Conservation (phyloP, 1,140 invertebrate genomes). For the Nasonia vitripennis region DNA sequence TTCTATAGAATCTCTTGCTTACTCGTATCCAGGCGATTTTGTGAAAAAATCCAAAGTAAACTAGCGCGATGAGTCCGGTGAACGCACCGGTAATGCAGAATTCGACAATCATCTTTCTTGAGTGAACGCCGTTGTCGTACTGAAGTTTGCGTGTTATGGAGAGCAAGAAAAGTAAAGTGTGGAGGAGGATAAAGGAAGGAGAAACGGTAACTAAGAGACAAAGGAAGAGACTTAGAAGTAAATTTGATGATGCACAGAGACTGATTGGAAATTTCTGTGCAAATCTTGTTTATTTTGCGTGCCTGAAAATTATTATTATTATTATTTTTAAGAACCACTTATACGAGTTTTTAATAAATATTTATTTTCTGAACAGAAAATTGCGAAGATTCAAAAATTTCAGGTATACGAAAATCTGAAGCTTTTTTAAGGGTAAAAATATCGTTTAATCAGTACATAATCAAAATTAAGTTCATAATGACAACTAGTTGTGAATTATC, state of each 20-base stretch:
- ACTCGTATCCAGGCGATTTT: constrained; percentile 69
- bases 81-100: constrained; percentile 20
- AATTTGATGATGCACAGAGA: constrained; percentile 4
- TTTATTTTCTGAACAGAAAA: too few species aligned
- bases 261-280: not conserved
- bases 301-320: too few species aligned
- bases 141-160: constrained; percentile 37
- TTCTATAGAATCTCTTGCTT: constrained; percentile 53
- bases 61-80: constrained; percentile 24
- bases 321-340: too few species aligned
- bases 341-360: too few species aligned
- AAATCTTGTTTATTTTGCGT: not conserved
- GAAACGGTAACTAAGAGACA: constrained; percentile 47
- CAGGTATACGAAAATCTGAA: too few species aligned
- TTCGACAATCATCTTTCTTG: constrained; percentile 48
- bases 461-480: too few species aligned
- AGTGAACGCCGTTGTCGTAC: constrained; percentile 35
- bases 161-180: constrained; percentile 46
- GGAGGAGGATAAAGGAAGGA: constrained; percentile 42
- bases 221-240: constrained; percentile 26
- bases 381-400: too few species aligned
- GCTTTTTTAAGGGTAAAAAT: too few species aligned
- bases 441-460: too few species aligned
- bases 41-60: constrained; percentile 64
- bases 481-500: too few species aligned